phyloP scores from a whole-genome alignment of 2,797 vertebrate genomes.

The Phoebastria nigripes region DNA sequence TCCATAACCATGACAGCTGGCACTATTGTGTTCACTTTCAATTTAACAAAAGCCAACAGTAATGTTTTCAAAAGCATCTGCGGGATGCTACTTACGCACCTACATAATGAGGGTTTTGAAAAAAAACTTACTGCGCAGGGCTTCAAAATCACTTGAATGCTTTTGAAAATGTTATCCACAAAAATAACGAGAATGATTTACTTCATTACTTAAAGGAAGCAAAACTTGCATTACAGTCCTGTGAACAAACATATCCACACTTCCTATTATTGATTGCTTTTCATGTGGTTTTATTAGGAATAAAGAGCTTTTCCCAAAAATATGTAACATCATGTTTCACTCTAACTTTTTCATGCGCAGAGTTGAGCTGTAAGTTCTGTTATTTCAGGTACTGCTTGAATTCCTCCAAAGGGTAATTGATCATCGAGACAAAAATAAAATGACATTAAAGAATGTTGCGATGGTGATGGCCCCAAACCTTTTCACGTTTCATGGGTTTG shows the following conservation, averaged over 20 bases:
- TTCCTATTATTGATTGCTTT: background rate
- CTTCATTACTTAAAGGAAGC: background rate
- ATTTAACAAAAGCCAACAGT: background rate
- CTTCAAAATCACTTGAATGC: background rate
- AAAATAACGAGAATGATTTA: background rate
- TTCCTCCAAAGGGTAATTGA: conserved; percentile 93
- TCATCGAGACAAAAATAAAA: conserved; percentile 90
- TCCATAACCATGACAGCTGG: background rate
- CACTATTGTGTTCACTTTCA: background rate
- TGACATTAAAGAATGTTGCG: conserved; percentile 92
- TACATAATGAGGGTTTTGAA: background rate
- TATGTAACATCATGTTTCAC: background rate
- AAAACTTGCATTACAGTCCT: background rate
- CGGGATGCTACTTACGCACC: background rate
- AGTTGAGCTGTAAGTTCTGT: conserved; percentile 11
- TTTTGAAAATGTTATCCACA: background rate
- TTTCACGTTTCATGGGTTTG: conserved; percentile 88
- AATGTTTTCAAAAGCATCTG: background rate
- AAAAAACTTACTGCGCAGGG: background rate
- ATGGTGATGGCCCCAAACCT: conserved; percentile 98
- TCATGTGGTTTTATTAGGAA: background rate
- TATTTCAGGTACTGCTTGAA: conserved; percentile 88
- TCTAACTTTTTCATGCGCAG: background rate
- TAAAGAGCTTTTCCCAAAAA: background rate
- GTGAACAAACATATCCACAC: background rate